Evolutionary conservation across 2,797 vertebrate genomes (phyloP).

Genomic region (Perodicticus potto): DNA sequence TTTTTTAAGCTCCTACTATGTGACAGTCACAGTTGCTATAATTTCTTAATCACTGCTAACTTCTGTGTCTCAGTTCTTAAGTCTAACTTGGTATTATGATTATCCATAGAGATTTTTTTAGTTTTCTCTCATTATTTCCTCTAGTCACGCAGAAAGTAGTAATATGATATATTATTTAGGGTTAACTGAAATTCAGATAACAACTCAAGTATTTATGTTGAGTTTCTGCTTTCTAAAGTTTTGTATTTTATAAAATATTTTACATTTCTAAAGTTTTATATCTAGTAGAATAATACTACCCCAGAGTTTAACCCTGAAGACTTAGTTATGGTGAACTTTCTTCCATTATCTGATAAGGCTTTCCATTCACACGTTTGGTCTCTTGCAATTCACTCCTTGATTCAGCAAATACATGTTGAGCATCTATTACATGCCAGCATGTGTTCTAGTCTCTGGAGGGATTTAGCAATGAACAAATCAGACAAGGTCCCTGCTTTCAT

Average conservation of each 20-base stretch:
- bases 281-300: constrained; percentile 12
- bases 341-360: background rate
- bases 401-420: background rate
- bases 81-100: background rate
- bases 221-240: background rate
- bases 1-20: constrained; percentile 1
- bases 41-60: constrained; percentile 27
- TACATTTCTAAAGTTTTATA: background rate
- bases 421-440: background rate
- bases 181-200: background rate
- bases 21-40: background rate
- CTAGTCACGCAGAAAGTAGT: background rate
- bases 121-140: background rate
- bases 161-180: background rate
- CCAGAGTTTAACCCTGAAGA: constrained; percentile 13
- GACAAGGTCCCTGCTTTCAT: background rate
- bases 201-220: background rate
- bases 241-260: too few relatives aligned
- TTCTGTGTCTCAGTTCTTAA: background rate
- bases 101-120: background rate
- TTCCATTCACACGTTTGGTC: constrained; percentile 15
- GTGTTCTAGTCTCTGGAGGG: background rate
- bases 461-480: constrained; percentile 37
- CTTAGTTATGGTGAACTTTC: background rate
- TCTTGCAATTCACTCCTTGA: constrained; percentile 22